These are phyloP conservation scores for Uropsilus gracilis DNA, from an alignment of 2,113 vertebrate species.

Conservation along the genomic window DNA sequence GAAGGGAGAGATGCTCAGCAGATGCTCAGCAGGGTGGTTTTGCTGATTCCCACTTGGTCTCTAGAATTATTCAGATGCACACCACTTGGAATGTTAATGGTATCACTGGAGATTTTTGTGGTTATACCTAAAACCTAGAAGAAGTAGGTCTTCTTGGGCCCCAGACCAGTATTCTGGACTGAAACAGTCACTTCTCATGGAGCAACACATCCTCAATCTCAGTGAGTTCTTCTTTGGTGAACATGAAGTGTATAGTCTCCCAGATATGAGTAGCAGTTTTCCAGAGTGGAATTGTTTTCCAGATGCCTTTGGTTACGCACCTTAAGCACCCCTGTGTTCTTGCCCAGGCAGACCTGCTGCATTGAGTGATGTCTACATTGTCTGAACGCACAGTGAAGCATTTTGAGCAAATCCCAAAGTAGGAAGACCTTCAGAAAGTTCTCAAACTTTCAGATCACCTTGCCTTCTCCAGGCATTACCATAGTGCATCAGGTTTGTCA, in stretches of 20 bases:
- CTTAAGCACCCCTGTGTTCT: constrained; percentile 99
- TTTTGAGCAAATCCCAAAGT: constrained; percentile 97
- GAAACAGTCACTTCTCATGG: constrained; percentile 95
- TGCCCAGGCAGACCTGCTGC: constrained; percentile 96
- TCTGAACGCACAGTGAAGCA: constrained; percentile 97
- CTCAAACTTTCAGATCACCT: background rate
- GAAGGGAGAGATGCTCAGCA: constrained; percentile 97
- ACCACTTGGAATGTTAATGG: constrained; percentile 98
- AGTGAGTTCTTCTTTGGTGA: constrained; percentile 97
- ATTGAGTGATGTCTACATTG: constrained; percentile 98
- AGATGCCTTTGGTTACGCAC: constrained; percentile 96
- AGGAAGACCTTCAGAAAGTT: constrained; percentile 74
- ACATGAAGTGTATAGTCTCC: constrained; percentile 97
- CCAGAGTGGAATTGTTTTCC: constrained; percentile 95
- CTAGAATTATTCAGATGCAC: constrained; percentile 94
- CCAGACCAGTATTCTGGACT: constrained; percentile 95
- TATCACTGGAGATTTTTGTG: constrained; percentile 98
- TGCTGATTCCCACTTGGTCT: constrained; percentile 97
- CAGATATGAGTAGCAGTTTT: constrained; percentile 97
- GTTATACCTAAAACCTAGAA: constrained; percentile 99
- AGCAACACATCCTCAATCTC: constrained; percentile 95
- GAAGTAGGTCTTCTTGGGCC: constrained; percentile 98
- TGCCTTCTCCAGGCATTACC: background rate
- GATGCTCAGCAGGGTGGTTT: constrained; percentile 99
- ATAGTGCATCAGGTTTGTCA: background rate